Conservation (phyloP, 1,140 invertebrate genomes). For the Trichonephila clavata region DNA sequence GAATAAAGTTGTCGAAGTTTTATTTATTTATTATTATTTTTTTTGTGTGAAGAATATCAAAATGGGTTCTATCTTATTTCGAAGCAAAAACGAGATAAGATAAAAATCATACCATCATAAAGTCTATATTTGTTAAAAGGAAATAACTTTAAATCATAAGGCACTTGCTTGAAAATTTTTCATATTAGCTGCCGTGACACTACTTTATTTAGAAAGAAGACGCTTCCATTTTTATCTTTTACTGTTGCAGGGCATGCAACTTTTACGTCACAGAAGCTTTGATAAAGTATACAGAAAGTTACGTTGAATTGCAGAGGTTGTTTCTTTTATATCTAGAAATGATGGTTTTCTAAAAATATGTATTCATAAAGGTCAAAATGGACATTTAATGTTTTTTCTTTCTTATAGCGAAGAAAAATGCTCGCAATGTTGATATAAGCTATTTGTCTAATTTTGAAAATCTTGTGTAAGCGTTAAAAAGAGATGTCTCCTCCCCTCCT, state of each 20-base stretch:
- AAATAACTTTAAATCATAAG: neutral
- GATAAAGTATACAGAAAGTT: slow-evolving; percentile 1
- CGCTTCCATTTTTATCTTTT: slow-evolving; percentile 44
- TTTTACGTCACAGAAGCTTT: slow-evolving; percentile 23
- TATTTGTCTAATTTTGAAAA: neutral
- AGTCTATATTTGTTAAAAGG: slow-evolving; percentile 7
- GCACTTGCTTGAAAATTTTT: slow-evolving; percentile 3
- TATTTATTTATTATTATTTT: neutral
- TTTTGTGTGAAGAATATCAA: neutral
- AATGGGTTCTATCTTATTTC: neutral
- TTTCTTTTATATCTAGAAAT: neutral
- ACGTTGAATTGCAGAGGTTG: neutral
- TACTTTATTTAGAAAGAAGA: slow-evolving; percentile 35
- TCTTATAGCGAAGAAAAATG: neutral
- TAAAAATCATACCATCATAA: neutral
- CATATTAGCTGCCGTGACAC: slow-evolving; percentile 35
- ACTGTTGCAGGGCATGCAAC: slow-evolving; percentile 41
- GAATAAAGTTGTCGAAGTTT: neutral
- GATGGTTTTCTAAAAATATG: slow-evolving; percentile 1
- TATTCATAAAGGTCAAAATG: slow-evolving; percentile 10
- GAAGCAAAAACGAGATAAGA: neutral
- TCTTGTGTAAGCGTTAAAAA: too few species aligned
- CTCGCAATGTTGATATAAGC: neutral
- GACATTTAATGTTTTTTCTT: neutral
- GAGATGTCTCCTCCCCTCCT: too few species aligned